Evolutionary conservation across 2,113 vertebrate species (phyloP), one percentile per base, ranked within the genome.

Genomic region (Raja brachyura): DNA sequence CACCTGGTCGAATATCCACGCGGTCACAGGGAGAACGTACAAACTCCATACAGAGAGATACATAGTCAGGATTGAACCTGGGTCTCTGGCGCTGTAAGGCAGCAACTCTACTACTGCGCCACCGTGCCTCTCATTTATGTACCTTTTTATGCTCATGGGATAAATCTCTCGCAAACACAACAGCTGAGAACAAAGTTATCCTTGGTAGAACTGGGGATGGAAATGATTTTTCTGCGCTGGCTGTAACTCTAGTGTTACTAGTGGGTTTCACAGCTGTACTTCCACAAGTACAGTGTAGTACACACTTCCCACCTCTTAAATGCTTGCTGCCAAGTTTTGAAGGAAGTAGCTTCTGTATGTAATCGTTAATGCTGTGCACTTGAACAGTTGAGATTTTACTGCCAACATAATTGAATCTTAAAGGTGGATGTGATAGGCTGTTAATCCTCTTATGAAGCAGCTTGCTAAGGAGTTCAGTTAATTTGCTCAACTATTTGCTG

Each of bases 401-500:
- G 28, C 9, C 48, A 59, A 28, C 79, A 63, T 88, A 31, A 63
- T 31, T 31, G n/a, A 7, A 31, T 88, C 83, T 63, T 88, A 88
- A 66, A 88, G 83, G 83, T 33, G 28, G 61, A 63, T n/a, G 54
- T 86, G 81, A 61, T 86, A 61, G 11, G 25, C n/a, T 88, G 59
- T 61, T 88, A 88, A 88, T 88, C 83, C 28, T 63, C 28, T 61
- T 88, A 63, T 88, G 83, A 88, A 66, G 61, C 54, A 63, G 13
- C n/a, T 31, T 66, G 59, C 83, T 88, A 11, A 59, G n/a, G 59
- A 1, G 11, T 18, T 88, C 28, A 88, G 59, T 66, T 16, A 7
- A n/a, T 63, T 88, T 88, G 59, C 83, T 25, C 63, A 14, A 31
- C 59, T 88, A 31, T 88, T 88, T 88, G 31, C 59, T 63, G 28